Evolutionary conservation across 2,797 vertebrate species (phyloP).

Genomic region (Enteromius anoplus): DNA sequence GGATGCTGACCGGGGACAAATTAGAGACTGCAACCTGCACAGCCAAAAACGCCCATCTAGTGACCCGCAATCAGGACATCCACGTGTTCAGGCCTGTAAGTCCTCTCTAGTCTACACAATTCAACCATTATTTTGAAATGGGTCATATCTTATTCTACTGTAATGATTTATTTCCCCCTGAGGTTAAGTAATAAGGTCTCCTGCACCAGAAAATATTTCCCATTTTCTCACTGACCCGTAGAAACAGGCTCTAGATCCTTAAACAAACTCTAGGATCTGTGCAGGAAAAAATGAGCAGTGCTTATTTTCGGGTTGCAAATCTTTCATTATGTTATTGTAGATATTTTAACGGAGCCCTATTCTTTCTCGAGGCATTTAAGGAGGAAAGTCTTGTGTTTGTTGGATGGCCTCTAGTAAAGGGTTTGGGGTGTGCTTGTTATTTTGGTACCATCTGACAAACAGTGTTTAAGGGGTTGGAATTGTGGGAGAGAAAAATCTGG

Average conservation of each 20-base stretch:
- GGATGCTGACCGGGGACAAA: slow-evolving; percentile 99
- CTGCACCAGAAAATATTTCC: not conserved
- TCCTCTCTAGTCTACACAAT: slow-evolving; percentile 24
- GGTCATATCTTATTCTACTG: not conserved
- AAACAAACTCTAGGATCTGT: not conserved
- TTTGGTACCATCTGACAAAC: not conserved
- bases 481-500: not conserved
- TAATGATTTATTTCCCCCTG: not conserved
- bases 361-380: not conserved
- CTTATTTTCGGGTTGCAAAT: not conserved
- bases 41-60: slow-evolving; percentile 95
- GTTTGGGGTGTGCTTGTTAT: not conserved
- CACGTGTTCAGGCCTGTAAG: slow-evolving; percentile 94
- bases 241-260: not conserved
- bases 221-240: not conserved
- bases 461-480: not conserved
- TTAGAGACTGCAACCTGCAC: slow-evolving; percentile 97
- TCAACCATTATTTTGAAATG: not conserved
- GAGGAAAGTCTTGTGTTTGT: not conserved
- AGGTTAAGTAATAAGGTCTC: not conserved
- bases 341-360: not conserved
- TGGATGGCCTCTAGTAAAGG: not conserved
- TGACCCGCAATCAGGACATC: slow-evolving; percentile 95
- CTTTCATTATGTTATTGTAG: slow-evolving; percentile 18
- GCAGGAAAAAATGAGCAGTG: not conserved